These are phyloP conservation scores for Tragelaphus eurycerus DNA, from an alignment of 2,797 vertebrate genomes.

Conservation along the genomic window DNA sequence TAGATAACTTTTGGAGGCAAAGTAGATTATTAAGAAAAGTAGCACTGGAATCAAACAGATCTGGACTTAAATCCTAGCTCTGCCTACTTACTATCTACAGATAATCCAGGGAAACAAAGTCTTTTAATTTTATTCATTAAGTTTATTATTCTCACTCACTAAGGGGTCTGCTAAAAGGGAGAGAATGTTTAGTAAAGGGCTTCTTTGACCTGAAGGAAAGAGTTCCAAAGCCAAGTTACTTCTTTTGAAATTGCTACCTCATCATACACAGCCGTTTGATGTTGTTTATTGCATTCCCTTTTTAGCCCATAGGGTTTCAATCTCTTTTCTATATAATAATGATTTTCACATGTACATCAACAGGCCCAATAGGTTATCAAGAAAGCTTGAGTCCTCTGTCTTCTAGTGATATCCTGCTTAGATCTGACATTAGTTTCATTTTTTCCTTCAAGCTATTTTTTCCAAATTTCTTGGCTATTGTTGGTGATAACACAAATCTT, in stretches of 20 bases:
- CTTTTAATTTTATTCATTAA: conserved; percentile 17
- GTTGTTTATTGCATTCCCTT: background rate
- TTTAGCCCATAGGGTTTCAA: background rate
- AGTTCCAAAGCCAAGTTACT: background rate
- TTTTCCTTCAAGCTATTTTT: background rate
- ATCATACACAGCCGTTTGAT: background rate
- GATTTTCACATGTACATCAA: background rate
- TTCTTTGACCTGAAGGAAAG: background rate
- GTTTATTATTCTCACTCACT: background rate
- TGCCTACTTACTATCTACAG: background rate
- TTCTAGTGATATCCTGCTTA: background rate
- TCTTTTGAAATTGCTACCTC: background rate
- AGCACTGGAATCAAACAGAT: background rate
- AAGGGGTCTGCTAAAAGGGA: background rate
- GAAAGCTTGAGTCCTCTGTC: background rate
- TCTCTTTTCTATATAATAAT: background rate
- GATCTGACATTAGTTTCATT: background rate
- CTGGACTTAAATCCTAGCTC: background rate
- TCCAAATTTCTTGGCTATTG: conserved; percentile 16
- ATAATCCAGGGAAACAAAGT: background rate
- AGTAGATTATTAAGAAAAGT: background rate
- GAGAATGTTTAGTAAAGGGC: background rate
- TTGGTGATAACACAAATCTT: background rate
- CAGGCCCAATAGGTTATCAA: background rate
- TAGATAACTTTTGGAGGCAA: background rate